Evolutionary conservation across 2,888 invertebrate genomes (phyloP), one percentile per base, ranked within the genome.

Genomic region (Kryphioiulus occultus): DNA sequence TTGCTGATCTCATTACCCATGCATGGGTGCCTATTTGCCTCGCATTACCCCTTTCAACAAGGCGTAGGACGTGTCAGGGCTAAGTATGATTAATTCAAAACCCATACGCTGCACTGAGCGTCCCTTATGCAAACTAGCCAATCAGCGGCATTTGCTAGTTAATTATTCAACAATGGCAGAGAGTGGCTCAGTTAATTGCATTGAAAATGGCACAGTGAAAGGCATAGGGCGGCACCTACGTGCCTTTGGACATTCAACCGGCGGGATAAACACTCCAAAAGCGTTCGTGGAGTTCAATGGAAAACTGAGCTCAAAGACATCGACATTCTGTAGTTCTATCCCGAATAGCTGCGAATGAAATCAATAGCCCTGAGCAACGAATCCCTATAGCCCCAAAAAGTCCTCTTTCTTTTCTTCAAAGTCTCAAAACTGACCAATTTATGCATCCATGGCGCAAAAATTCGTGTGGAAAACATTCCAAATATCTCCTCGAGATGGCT

Each of bases 71-170:
- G 78, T 78, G 78, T 78, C 78, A 78, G 78, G 78, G 85, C 42
- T 85, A 85, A 85, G 85, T 85, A 85, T 85, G 85, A 85, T 85
- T 85, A 85, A 85, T 85, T 85, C 44, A 85, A 85, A 85, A 85
- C 85, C 85, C 44, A 85, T 85, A 85, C 42, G 85, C 39, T 83
- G 85, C 42, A 12, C 26, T n/a, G 15, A 85, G 85, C 85, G 26
- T 44, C 85, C 78, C 78, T 78, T 78, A 78, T 78, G 78, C 78
- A 78, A 78, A 78, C 78, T 78, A 78, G 78, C 78, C 78, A 78
- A 78, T 78, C 78, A 78, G 30, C 78, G 78, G 78, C 78, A 78
- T 78, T 30, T 78, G 78, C 78, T 78, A 78, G 78, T 78, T 78
- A 78, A 78, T 78, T 78, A 78, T 78, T 78, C 78, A 78, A 78